These are phyloP conservation scores for Podargus strigoides DNA, from an alignment of 2,797 vertebrate species.

Conservation along the genomic window DNA sequence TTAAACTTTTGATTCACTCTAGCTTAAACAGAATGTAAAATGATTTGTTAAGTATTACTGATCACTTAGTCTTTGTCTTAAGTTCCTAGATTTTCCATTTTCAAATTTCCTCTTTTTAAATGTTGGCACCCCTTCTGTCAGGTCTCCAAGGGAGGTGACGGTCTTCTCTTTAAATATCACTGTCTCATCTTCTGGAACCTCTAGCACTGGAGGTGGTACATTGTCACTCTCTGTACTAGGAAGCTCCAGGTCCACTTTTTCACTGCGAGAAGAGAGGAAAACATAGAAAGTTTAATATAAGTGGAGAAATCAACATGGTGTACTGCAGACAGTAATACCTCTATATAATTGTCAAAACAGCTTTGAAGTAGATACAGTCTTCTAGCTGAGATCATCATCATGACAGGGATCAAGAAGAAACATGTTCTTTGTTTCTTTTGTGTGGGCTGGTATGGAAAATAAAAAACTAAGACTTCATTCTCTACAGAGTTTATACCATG, in stretches of 20 bases:
- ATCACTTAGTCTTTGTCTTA: constrained; percentile 86
- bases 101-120: constrained; percentile 91
- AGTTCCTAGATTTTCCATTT: constrained; percentile 88
- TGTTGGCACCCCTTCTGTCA: constrained; percentile 72
- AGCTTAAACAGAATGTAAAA: background rate
- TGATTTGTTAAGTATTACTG: constrained; percentile 65
- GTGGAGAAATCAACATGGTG: background rate
- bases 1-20: constrained; percentile 18
- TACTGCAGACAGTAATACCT: background rate
- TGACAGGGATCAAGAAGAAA: background rate
- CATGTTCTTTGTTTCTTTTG: background rate
- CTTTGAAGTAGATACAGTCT: background rate
- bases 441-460: background rate
- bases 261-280: constrained; percentile 67
- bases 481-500: background rate
- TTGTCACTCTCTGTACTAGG: constrained; percentile 76
- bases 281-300: background rate
- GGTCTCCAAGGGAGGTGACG: constrained; percentile 87
- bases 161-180: constrained; percentile 90
- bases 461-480: background rate
- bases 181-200: constrained; percentile 75
- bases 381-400: background rate
- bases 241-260: constrained; percentile 87
- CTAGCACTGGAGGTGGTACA: constrained; percentile 38
- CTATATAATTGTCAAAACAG: background rate